phyloP scores from a whole-genome alignment of 2,797 vertebrate genomes.

The Sebastolobus alascanus region DNA sequence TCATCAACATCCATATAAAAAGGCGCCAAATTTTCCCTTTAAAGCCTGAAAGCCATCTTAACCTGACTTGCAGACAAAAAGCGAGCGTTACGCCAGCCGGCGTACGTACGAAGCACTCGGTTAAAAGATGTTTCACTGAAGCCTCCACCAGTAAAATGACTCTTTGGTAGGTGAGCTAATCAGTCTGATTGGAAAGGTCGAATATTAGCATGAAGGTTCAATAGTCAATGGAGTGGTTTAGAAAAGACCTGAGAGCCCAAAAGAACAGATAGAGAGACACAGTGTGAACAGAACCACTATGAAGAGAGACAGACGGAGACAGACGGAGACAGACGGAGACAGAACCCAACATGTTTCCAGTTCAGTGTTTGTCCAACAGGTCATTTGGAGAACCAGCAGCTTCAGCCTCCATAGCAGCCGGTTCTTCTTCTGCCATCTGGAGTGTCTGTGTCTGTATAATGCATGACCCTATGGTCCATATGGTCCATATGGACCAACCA shows the following conservation, averaged over 20 bases:
- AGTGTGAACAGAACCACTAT: constrained; percentile 40
- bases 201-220: background rate
- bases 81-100: background rate
- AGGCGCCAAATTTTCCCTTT: background rate
- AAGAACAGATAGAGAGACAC: constrained; percentile 35
- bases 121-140: constrained; percentile 2
- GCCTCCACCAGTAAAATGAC: constrained; percentile 24
- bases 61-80: background rate
- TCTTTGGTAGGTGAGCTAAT: constrained; percentile 44
- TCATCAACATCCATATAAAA: background rate
- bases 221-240: constrained; percentile 24
- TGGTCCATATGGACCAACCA: background rate
- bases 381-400: background rate
- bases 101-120: background rate
- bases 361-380: constrained; percentile 19
- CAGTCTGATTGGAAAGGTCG: constrained; percentile 21
- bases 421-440: background rate
- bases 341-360: constrained; percentile 1
- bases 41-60: background rate
- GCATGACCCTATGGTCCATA: too few species aligned
- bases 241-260: constrained; percentile 58
- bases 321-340: background rate
- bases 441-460: constrained; percentile 15
- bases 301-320: constrained; percentile 22
- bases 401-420: constrained; percentile 5